Evolutionary conservation across 2,888 invertebrate genomes (phyloP), one percentile per base, ranked within the genome.

Genomic region (Anoplius nigerrimus): DNA sequence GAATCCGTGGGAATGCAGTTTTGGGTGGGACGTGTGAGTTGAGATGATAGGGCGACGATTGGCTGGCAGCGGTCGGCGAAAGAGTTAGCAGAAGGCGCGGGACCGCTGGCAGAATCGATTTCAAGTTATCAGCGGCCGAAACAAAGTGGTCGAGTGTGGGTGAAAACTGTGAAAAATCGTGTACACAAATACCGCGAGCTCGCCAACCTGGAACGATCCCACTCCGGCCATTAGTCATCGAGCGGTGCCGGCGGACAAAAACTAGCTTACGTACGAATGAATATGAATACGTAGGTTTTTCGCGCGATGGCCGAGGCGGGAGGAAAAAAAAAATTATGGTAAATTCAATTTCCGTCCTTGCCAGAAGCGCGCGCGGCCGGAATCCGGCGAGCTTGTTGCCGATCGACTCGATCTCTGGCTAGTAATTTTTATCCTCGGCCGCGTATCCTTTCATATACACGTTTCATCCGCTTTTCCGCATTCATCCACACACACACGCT

Each of bases 141-240:
- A 74, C 70, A 69, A 71, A 61, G 65, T 62, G 64, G 53, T 46
- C 43, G n/a, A n/a, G 66, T 62, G 69, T 62, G 74, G 59, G 72
- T 71, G 71, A 74, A 78, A 82, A 75, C 79, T 72, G 76, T 82
- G 81, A 80, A 84, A 84, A 84, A 83, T 82, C 74, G 83, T 71
- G 76, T 75, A 80, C 77, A 74, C 79, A 76, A 80, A 71, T 66
- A 68, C 68, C 59, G 59, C 69, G 69, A 68, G 72, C 72, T 68
- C 65, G 69, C 75, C 66, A 81, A 78, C 74, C 70, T 70, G 71
- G 57, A 78, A 79, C 79, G 77, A 76, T 76, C 72, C 78, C 81
- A 69, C 69, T 74, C 64, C 73, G 74, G 78, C 82, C 82, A 85
- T 86, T 85, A 84, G 82, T 86, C 85, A 85, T 85, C 78, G 76